Percentiles rank a stretch among this genome's conserved stretches.
phyloP scores from a whole-genome alignment of 2,888 invertebrate species.

The Aquatica leii region DNA sequence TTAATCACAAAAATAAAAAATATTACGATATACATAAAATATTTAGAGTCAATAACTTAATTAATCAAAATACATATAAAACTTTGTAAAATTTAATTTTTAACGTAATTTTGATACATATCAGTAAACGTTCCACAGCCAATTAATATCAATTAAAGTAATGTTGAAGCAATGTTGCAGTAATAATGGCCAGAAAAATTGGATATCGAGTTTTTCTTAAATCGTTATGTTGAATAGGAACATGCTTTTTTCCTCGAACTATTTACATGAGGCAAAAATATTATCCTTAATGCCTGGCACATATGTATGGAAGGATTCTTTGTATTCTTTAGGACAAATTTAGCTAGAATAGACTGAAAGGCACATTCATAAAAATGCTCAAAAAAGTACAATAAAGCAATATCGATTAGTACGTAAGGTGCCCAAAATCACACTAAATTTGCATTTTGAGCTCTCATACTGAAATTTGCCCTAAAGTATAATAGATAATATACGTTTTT shows the following conservation, averaged over 20 bases:
- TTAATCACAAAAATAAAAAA: too few species aligned
- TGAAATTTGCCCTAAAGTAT: conserved; percentile 35
- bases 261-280: conserved; percentile 34
- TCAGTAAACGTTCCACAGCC: too few species aligned
- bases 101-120: too few species aligned
- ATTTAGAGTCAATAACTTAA: too few species aligned
- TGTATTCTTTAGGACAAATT: conserved; percentile 40
- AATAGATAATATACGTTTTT: conserved; percentile 1
- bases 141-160: too few species aligned
- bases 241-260: conserved; percentile 35
- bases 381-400: conserved; percentile 17
- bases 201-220: conserved; percentile 27
- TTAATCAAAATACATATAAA: too few species aligned
- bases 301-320: conserved; percentile 40
- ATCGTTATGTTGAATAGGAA: conserved; percentile 44
- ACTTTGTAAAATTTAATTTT: too few species aligned
- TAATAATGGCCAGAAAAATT: background rate
- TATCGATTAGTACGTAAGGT: conserved; percentile 19
- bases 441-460: conserved; percentile 19
- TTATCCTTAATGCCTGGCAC: conserved; percentile 32
- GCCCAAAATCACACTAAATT: conserved; percentile 12
- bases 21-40: too few species aligned
- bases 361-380: conserved; percentile 45
- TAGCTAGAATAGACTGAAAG: conserved; percentile 40
- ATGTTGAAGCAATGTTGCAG: too few species aligned